Evolutionary conservation across 2,113 vertebrate genomes (phyloP), one percentile per base, ranked within the genome.

Genomic region (Campylorhamphus procurvoides): DNA sequence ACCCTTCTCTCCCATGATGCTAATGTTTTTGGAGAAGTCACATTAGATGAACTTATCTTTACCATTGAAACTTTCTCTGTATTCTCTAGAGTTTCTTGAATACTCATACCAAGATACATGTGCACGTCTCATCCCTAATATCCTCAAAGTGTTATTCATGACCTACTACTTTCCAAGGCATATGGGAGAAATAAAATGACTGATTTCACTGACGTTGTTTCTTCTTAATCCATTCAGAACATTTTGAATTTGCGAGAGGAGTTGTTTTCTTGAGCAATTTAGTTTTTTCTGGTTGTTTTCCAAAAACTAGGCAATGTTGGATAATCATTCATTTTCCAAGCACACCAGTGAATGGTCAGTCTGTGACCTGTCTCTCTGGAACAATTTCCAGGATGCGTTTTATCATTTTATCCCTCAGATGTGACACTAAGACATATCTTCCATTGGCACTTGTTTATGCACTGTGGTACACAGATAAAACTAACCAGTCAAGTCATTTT

Each of bases 231-330:
- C 90, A 93, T 93, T 95, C 87, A 90, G 92, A 94, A 93, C 92
- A 95, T 93, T 84, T 53, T 92, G 75, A 93, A 86, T 93, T 78
- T 90, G 31, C 92, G 59, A 91, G 59, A 94, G 29, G 33, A 93
- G 50, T 90, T 95, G 85, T 97, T 97, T 97, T 95, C 91, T 87
- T 95, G 68, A 91, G 84, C 68, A 60, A 72, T 92, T 95, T 90
- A 18, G 52, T 95, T 97, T 95, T 93, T 95, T 94, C 94, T 96
- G 95, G 89, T 86, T 72, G 68, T 67, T 87, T 95, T 93, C 96
- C 95, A 97, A 87, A 94, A 90, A 60, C 84, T 85, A 94, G 69
- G 84, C 94, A 85, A 94, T 62, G 40, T 75, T 78, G 88, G 82
- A 95, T 93, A 95, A 81, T 63, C 68, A 52, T 74, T 87, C 52